Conservation (phyloP, 2,888 invertebrate species). For the Sicus ferrugineus region DNA sequence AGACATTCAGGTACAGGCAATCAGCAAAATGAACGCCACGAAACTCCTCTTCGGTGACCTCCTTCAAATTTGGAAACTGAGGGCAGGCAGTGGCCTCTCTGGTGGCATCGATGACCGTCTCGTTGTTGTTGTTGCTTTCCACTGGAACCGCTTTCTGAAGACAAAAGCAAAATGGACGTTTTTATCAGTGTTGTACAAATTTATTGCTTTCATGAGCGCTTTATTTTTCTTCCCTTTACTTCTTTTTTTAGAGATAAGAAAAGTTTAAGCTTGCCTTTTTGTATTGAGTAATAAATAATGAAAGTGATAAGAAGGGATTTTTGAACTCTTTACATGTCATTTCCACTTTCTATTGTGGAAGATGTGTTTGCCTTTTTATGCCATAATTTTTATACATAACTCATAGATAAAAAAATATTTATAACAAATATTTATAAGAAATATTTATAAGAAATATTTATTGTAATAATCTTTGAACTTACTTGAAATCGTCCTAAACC, state of each 20-base stretch:
- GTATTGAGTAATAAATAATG: background rate
- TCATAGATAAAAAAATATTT: background rate
- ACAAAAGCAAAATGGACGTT: background rate
- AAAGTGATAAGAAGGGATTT: background rate
- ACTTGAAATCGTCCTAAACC: constrained; percentile 58
- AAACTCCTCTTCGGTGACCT: constrained; percentile 48
- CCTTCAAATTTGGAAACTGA: constrained; percentile 54
- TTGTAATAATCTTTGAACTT: constrained; percentile 21
- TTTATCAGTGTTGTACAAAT: background rate
- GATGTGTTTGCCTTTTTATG: too few species aligned
- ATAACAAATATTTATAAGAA: background rate
- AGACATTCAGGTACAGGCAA: constrained; percentile 57
- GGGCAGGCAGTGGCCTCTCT: constrained; percentile 52
- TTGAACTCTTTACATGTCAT: too few species aligned
- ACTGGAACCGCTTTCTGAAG: constrained; percentile 42
- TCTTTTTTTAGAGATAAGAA: background rate
- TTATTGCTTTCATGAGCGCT: too few species aligned
- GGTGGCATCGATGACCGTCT: constrained; percentile 51
- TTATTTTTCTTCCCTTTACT: background rate
- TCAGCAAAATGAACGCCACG: constrained; percentile 56
- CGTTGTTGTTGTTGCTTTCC: constrained; percentile 27
- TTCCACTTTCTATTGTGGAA: too few species aligned
- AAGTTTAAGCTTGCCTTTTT: background rate
- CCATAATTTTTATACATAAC: background rate
- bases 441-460: background rate